Evolutionary conservation across 1,140 invertebrate genomes (phyloP).

Genomic region (Zaprionus davidi): DNA sequence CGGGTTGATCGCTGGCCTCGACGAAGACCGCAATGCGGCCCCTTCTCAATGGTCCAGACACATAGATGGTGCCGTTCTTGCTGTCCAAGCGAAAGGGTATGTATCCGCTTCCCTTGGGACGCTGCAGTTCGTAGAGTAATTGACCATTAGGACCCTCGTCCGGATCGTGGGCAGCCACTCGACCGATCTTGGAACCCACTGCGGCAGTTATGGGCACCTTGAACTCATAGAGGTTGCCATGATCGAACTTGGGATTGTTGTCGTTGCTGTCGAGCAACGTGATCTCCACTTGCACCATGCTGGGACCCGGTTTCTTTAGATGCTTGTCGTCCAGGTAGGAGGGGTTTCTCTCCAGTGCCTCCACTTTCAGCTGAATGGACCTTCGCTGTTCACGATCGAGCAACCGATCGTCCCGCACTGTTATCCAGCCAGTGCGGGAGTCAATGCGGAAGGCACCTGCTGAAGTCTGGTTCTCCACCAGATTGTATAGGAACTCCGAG

Average conservation of each 20-base stretch:
- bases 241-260: conserved; percentile 93
- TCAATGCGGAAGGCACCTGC: conserved; percentile 92
- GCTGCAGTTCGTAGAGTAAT: conserved; percentile 91
- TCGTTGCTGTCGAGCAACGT: conserved; percentile 94
- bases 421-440: conserved; percentile 92
- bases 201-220: conserved; percentile 88
- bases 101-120: conserved; percentile 87
- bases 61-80: conserved; percentile 89
- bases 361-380: conserved; percentile 89
- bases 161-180: conserved; percentile 90
- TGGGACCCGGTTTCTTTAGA: conserved; percentile 76
- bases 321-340: conserved; percentile 75
- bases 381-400: conserved; percentile 91
- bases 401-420: conserved; percentile 90
- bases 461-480: conserved; percentile 87
- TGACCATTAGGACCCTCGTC: conserved; percentile 92
- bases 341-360: conserved; percentile 87
- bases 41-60: conserved; percentile 88
- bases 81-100: conserved; percentile 90
- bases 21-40: conserved; percentile 92
- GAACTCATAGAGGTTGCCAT: conserved; percentile 92
- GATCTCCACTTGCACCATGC: conserved; percentile 90
- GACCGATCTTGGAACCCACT: conserved; percentile 89
- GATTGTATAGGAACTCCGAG: conserved; percentile 91
- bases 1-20: conserved; percentile 91